phyloP scores from a whole-genome alignment of 2,888 invertebrate genomes.

The Thecocarcelia acutangulata region DNA sequence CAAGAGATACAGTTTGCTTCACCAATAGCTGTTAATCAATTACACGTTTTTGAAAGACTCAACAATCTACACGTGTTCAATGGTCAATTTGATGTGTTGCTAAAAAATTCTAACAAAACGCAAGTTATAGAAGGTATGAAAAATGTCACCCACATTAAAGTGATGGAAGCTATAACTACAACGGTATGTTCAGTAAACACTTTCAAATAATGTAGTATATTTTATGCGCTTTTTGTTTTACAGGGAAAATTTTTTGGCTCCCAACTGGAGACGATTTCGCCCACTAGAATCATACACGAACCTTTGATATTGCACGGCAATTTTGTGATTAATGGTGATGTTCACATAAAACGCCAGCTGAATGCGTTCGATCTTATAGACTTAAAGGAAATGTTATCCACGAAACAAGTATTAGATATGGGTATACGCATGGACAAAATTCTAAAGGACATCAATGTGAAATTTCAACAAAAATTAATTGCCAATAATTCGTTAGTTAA shows the following conservation, averaged over 20 bases:
- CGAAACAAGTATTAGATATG: slow-evolving; percentile 70
- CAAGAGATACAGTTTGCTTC: slow-evolving; percentile 81
- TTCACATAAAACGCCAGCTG: slow-evolving; percentile 81
- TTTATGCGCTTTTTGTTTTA: neutral
- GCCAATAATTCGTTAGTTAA: slow-evolving; percentile 80
- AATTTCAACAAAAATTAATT: slow-evolving; percentile 73
- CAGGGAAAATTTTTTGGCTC: slow-evolving; percentile 82
- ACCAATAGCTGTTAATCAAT: slow-evolving; percentile 79
- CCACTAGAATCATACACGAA: slow-evolving; percentile 81
- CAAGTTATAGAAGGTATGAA: slow-evolving; percentile 82
- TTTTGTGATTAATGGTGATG: slow-evolving; percentile 81
- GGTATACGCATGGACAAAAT: slow-evolving; percentile 74
- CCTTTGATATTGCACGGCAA: slow-evolving; percentile 81
- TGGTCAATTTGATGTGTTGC: slow-evolving; percentile 81
- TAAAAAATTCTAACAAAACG: slow-evolving; percentile 78
- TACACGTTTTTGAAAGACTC: slow-evolving; percentile 81
- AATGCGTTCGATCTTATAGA: slow-evolving; percentile 75
- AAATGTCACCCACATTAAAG: slow-evolving; percentile 80
- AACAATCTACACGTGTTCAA: slow-evolving; percentile 82
- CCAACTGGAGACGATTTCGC: slow-evolving; percentile 80
- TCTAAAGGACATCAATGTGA: slow-evolving; percentile 74
- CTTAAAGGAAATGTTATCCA: slow-evolving; percentile 69
- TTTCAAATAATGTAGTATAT: neutral
- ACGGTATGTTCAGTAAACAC: slow-evolving; percentile 73
- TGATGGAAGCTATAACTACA: slow-evolving; percentile 81